Conservation (phyloP, 37 sponge, comb jelly and placozoan genomes). For the Ianthella basta region DNA sequence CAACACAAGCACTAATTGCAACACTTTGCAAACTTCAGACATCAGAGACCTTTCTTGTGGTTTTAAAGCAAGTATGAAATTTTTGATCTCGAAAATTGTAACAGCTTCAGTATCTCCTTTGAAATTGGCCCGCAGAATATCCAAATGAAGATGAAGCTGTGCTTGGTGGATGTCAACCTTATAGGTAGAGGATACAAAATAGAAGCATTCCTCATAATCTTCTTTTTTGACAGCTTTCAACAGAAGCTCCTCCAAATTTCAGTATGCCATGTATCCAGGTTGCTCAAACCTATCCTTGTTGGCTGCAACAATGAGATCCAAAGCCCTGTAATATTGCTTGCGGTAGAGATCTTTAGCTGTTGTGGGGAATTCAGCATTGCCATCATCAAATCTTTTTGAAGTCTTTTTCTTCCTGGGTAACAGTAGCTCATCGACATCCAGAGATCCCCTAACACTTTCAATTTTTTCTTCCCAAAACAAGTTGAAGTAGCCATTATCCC, state of each 20-base stretch:
- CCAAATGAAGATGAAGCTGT: no score
- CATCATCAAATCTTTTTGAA: constrained; percentile 36
- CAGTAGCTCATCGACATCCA: constrained; percentile 24
- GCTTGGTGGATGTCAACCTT: neutral
- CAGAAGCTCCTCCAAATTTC: constrained; percentile 6
- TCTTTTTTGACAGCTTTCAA: neutral
- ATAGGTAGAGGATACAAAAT: neutral
- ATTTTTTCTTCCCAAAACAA: constrained; percentile 41
- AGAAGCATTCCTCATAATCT: constrained; percentile 22
- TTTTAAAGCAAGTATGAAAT: no score
- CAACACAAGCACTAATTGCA: no score
- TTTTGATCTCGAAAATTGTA: no score
- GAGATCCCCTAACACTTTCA: neutral
- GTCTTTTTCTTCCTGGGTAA: constrained; percentile 26
- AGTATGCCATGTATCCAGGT: constrained; percentile 1
- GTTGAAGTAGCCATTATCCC: constrained; percentile 6
- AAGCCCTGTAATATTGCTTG: constrained; percentile 23
- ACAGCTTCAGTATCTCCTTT: no score
- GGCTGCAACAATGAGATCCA: constrained; percentile 4
- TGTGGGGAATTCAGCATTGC: constrained; percentile 10
- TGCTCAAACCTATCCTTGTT: constrained; percentile 35
- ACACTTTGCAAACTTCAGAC: no score
- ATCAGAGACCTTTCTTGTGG: no score
- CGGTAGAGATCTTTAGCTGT: neutral
- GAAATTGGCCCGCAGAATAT: no score